Base-by-base conservation (phyloP, 2,797 vertebrate genomes). In the Salarias fasciatus region DNA sequence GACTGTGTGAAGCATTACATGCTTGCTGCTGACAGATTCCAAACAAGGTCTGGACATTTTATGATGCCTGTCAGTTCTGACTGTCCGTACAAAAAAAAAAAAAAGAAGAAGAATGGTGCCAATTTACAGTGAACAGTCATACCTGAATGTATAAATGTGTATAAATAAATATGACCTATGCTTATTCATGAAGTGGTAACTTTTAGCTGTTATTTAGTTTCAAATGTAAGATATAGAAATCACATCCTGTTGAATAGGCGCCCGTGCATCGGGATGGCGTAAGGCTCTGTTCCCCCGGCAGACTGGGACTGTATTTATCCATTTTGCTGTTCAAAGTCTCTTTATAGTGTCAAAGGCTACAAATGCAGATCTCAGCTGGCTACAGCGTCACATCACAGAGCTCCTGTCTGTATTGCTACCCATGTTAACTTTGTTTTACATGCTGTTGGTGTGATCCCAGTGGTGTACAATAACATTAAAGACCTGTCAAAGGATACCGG, bases 111-210 rank as follows among this genome's bases (percentile, higher is more conserved):
- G 60, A 80, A 85, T 54, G 66, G 86, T 90, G 89, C 89, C 88
- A 90, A 85, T 87, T 35, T 85, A 79, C 81, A 77, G 65, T 85
- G 74, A 86, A 84, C 79, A 85, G 84, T 89, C 76, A 88, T 85
- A 86, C 71, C 90, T 91, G 89, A 91, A 92, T 92, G 91, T 92
- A 91, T 89, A 91, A 91, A 92, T 89, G 84, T 91, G 91, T 91
- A 92, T 88, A 91, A 83, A 91, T 92, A 90, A 90, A 91, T 89
- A 92, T 88, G 85, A 89, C 78, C 80, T 84, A 88, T 87, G 88
- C 88, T 91, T 90, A 91, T 87, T 91, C 88, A 89, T 92, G 84
- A 91, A 91, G 89, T 92, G 86, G 88, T 90, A 90, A 91, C 79
- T 84, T 82, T 90, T 88, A 92, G 87, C 86, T 88, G 86, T 91